Conservation (phyloP, 2,888 invertebrate species). For the Erannis defoliaria region DNA sequence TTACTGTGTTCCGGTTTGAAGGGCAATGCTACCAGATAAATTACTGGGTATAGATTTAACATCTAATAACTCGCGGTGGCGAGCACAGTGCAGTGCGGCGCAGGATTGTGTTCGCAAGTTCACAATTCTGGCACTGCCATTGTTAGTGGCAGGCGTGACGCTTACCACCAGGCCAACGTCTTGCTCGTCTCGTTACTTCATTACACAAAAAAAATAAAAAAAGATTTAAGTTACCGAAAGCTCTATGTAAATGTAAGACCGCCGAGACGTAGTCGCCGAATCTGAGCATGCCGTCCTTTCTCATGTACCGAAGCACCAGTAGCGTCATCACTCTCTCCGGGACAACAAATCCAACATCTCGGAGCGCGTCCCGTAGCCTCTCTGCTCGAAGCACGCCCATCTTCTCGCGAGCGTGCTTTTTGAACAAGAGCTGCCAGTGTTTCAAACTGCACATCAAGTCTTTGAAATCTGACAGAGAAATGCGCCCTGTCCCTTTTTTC, state of each 20-base stretch:
- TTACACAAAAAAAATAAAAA: no score
- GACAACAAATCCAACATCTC: conserved; percentile 95
- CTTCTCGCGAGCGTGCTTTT: conserved; percentile 95
- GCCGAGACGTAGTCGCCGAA: conserved; percentile 97
- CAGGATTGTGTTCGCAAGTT: no score
- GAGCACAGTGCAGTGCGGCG: no score
- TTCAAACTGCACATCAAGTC: conserved; percentile 96
- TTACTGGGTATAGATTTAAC: no score
- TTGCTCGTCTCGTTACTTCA: no score
- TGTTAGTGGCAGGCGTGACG: no score
- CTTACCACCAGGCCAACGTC: no score
- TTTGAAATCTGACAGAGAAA: conserved; percentile 95
- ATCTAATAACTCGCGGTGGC: no score
- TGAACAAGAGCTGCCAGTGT: conserved; percentile 95
- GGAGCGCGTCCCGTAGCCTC: conserved; percentile 92
- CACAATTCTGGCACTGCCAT: no score
- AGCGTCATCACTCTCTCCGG: conserved; percentile 94
- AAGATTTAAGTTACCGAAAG: conserved; percentile 92
- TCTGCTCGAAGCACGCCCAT: conserved; percentile 96
- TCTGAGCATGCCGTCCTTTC: conserved; percentile 96
- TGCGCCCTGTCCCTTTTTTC: conserved; percentile 92
- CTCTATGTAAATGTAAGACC: conserved; percentile 94
- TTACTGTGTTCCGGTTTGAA: no score
- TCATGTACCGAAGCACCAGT: conserved; percentile 94
- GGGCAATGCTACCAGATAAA: no score